Conservation (phyloP, 2,888 invertebrate genomes). For the Pemphredon lugubris region DNA sequence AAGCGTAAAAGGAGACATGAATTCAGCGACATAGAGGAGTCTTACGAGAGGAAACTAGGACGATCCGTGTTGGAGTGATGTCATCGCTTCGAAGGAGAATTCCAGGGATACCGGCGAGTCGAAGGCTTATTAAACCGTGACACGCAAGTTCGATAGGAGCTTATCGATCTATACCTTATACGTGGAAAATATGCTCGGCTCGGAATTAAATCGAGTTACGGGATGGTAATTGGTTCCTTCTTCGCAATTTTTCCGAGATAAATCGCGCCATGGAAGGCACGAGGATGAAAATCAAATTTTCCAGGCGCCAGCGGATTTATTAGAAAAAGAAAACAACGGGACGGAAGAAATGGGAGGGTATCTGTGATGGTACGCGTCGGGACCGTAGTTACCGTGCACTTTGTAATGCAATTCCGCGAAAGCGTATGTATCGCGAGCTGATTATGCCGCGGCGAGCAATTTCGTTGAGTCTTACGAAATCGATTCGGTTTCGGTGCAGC, state of each 20-base stretch:
- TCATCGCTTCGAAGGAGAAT: conserved; percentile 17
- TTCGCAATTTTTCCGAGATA: too few relatives aligned
- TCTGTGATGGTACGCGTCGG: too few relatives aligned
- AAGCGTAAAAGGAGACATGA: neutral
- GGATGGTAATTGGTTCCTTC: too few relatives aligned
- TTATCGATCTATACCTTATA: neutral
- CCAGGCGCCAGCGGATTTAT: too few relatives aligned
- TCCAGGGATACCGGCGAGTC: neutral
- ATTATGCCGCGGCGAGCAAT: conserved; percentile 18
- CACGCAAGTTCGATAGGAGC: neutral
- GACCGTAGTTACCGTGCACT: too few relatives aligned
- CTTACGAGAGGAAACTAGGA: conserved; percentile 8
- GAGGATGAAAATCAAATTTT: too few relatives aligned
- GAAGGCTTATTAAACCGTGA: conserved; percentile 8
- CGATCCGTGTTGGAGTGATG: conserved; percentile 2
- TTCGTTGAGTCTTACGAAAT: conserved; percentile 10
- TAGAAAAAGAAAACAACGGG: too few relatives aligned
- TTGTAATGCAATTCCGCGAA: conserved; percentile 39
- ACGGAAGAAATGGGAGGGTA: too few relatives aligned
- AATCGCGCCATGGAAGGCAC: too few relatives aligned
- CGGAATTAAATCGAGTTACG: too few relatives aligned
- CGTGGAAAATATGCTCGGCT: neutral
- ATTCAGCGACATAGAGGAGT: neutral
- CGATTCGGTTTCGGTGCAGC: neutral
- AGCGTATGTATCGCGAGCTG: conserved; percentile 11